phyloP scores from a whole-genome alignment of 2,113 vertebrate genomes.

The Ploceus nigricollis region DNA sequence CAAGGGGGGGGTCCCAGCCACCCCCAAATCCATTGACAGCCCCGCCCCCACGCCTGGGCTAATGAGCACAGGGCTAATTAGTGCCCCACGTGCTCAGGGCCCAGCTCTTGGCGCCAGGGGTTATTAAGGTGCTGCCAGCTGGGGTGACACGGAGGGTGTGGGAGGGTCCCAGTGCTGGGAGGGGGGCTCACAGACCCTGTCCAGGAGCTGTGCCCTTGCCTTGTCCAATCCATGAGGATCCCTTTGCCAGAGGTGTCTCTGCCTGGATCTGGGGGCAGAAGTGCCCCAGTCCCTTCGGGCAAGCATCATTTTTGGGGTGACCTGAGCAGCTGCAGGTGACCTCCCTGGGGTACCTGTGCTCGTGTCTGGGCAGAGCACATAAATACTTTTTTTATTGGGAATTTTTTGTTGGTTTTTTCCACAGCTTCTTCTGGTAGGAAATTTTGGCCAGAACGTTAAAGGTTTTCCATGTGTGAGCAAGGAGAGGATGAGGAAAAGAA shows the following conservation, averaged over 20 bases:
- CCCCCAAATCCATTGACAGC: neutral
- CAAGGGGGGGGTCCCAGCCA: rapidly evolving
- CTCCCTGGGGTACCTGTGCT: neutral
- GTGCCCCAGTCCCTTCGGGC: no score
- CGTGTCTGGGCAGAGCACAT: neutral
- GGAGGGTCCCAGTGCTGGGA: rapidly evolving
- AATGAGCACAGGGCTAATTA: conserved; percentile 10
- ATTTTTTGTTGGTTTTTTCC: no score
- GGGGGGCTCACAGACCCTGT: neutral
- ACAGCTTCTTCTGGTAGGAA: neutral
- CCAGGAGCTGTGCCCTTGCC: neutral
- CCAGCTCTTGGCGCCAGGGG: neutral
- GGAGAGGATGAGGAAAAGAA: neutral
- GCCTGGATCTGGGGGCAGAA: neutral
- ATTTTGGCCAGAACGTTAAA: rapidly evolving
- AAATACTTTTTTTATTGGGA: rapidly evolving
- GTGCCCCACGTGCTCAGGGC: neutral
- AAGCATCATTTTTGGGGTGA: neutral
- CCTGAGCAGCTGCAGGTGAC: neutral
- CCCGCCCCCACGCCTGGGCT: rapidly evolving
- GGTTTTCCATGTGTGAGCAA: neutral
- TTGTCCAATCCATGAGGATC: neutral
- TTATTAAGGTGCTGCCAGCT: neutral
- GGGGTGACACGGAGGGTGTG: neutral
- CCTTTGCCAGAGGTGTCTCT: neutral